Evolutionary conservation across 2,888 invertebrate genomes (phyloP).

Genomic region (Ethmia dodecea): DNA sequence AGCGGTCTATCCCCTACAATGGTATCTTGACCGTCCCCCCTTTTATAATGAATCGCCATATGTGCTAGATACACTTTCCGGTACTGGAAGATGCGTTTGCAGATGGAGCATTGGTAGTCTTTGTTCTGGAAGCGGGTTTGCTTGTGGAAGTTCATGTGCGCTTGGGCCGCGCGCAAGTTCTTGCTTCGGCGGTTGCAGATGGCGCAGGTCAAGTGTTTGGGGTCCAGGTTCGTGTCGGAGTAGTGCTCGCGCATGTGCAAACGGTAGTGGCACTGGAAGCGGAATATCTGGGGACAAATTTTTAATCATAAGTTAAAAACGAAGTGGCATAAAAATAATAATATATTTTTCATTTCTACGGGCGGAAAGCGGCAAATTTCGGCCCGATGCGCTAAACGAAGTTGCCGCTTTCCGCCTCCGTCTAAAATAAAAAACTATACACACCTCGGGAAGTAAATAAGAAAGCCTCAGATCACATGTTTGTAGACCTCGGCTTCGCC

Average conservation of each 20-base stretch:
- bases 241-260: conserved; percentile 68
- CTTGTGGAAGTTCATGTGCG: conserved; percentile 69
- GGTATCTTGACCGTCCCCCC: conserved; percentile 60
- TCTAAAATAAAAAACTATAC: no score
- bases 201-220: conserved; percentile 53
- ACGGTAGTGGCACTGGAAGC: conserved; percentile 62
- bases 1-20: conserved; percentile 40
- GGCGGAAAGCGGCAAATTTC: no score
- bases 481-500: no score
- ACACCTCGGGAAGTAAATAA: no score
- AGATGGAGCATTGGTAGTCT: conserved; percentile 70
- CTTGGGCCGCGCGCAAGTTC: conserved; percentile 64
- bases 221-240: conserved; percentile 55
- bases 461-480: no score
- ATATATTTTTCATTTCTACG: no score
- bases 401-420: no score
- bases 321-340: no score
- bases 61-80: conserved; percentile 64
- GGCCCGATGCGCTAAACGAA: no score
- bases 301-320: no score
- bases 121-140: conserved; percentile 66
- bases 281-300: conserved; percentile 52
- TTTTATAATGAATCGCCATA: conserved; percentile 67
- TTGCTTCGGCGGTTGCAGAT: conserved; percentile 66
- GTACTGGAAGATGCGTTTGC: conserved; percentile 62